Percentiles rank a stretch among this genome's conserved stretches.
These are phyloP conservation scores for Naja naja DNA, from an alignment of 2,113 vertebrate species.

Conservation along the genomic window DNA sequence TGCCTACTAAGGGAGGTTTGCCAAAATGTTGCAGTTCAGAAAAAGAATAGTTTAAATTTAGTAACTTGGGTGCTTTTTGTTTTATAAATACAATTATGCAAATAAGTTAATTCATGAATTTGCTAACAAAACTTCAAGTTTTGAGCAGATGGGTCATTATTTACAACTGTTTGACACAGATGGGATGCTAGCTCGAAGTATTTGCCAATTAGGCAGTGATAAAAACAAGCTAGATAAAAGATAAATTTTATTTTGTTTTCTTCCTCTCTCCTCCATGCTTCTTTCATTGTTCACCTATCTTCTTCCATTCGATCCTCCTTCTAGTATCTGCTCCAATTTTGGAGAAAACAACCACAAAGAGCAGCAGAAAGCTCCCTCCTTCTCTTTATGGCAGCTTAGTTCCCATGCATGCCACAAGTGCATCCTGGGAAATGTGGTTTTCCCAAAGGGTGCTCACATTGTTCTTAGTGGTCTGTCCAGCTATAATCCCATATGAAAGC, in stretches of 20 bases:
- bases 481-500: background rate
- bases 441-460: background rate
- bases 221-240: slow-evolving; percentile 51
- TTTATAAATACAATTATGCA: slow-evolving; percentile 62
- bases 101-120: slow-evolving; percentile 57
- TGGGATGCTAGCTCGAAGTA: slow-evolving; percentile 58
- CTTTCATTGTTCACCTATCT: background rate
- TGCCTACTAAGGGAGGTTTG: slow-evolving; percentile 16
- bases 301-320: background rate
- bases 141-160: slow-evolving; percentile 68
- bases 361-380: background rate
- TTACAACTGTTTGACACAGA: slow-evolving; percentile 62
- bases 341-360: background rate
- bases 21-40: slow-evolving; percentile 28
- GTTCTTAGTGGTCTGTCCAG: background rate
- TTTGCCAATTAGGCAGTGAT: slow-evolving; percentile 58
- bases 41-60: slow-evolving; percentile 30
- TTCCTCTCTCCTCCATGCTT: background rate
- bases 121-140: slow-evolving; percentile 56
- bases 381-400: background rate
- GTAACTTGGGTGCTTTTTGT: slow-evolving; percentile 49
- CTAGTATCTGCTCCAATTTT: background rate
- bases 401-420: background rate
- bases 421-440: background rate
- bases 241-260: slow-evolving; percentile 29